Base-by-base conservation (phyloP, 30 jellyfish, hydroid and myxozoan genomes). In the Hydra vulgaris region DNA sequence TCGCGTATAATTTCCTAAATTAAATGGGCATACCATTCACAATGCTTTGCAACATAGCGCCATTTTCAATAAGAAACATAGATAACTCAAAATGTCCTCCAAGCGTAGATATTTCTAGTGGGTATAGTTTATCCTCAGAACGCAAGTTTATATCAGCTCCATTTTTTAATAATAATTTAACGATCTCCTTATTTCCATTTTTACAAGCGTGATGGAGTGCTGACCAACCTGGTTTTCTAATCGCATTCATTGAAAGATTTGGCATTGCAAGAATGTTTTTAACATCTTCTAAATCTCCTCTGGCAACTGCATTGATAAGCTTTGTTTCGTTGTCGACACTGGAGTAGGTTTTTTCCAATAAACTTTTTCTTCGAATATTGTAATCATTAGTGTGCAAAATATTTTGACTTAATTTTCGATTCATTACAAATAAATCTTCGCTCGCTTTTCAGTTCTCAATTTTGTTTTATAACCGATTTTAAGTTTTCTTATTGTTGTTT, bases 131-230 rank as follows among this genome's bases (percentile, higher is more conserved):
- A 15, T 68, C 27, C 8, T 23, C 8, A n/a, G 75, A 68, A 68
- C 75, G 75, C 16, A 68, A 68, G 75, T 80, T 80, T 7, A 69
- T 80, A 53, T 80, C 88, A 17, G 88, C 88, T 3, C 88, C 88
- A 19, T 70, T 61, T 25, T 67, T 66, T 18, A 80, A 7, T 26
- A 80, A 69, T 3, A 80, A 54, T 17, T 68, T 80, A 15, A 70
- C 81, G 0, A 80, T 23, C 22, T 80, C 85, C 5, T 18, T 22
- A 23, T 80, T 24, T 22, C 88, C 81, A 25, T 68, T 24, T 23
- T 80, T 66, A 21, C 88, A 68, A 20, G 88, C 88, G 27, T 61
- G 22, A 24, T 80, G 88, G 19, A 80, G 72, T 21, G 88, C 85
- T 17, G 88, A 21, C 71, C 84, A 27, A 0, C 88, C 88, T 0